Evolutionary conservation across 2,113 vertebrate species (phyloP).

Genomic region (Casuarius casuarius): DNA sequence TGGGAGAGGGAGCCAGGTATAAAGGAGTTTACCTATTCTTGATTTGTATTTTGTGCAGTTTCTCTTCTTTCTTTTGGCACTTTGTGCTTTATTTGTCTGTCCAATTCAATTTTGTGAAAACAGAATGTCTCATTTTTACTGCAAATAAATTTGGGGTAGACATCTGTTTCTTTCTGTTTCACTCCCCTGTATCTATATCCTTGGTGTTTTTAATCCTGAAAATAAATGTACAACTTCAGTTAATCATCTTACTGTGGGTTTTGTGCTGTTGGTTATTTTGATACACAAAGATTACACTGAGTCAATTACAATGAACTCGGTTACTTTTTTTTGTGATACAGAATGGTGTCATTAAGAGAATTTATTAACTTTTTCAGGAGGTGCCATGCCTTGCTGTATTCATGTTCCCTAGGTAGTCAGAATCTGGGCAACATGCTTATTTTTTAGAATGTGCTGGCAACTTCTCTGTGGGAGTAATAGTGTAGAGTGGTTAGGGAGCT

Average conservation of each 20-base stretch:
- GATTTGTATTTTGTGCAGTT: neutral
- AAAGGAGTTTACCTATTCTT: neutral
- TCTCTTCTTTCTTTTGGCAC: neutral
- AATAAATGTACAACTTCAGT: constrained; percentile 58
- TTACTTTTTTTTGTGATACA: neutral
- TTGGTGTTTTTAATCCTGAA: constrained; percentile 30
- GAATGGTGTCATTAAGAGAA: neutral
- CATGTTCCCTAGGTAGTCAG: neutral
- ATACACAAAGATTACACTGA: fast-evolving
- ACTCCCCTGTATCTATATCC: neutral
- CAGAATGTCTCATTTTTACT: constrained; percentile 67
- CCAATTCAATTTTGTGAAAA: constrained; percentile 22
- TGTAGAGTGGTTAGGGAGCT: neutral
- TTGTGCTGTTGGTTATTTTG: neutral
- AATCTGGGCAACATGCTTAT: neutral
- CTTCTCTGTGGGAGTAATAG: neutral
- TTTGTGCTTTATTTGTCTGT: neutral
- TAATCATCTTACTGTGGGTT: neutral
- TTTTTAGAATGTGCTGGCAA: neutral
- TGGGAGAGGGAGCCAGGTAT: neutral
- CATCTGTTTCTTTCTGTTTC: constrained; percentile 39
- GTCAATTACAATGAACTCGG: neutral
- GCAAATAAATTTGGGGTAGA: constrained; percentile 24
- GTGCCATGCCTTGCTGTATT: neutral
- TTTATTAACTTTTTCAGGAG: neutral